Base-by-base conservation (phyloP, 2,113 vertebrate species). In the Ardeotis arabs region DNA sequence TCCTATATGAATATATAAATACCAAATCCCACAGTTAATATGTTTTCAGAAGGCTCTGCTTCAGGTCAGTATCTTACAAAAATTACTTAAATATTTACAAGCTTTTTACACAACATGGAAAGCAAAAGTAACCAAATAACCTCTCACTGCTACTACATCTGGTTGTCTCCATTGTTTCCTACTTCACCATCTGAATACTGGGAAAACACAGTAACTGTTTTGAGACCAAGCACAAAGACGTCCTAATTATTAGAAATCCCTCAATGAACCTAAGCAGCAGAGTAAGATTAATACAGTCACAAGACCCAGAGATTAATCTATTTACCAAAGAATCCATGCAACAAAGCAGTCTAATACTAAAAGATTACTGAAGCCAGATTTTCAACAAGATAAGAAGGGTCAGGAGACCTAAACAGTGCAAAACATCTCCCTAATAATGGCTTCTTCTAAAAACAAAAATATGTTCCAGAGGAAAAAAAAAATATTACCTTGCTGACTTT, bases 191-290 rank as follows among this genome's bases (percentile, higher is more conserved):
- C 75, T 49, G 56, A 90, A 70, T 56, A 44, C 24, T 25, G 2
- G 53, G 33, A 35, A 95, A 86, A 92, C 75, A 67, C 56, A 95
- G 78, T 72, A 85, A 95, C 68, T 88, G 90, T 96, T 97, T 89
- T 95, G 73, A 94, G 44, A 90, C 58, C 44, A 87, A 95, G 93
- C 27, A 93, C 76, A 95, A 96, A 96, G 93, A 89, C 63, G 44
- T 62, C 92, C 95, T 96, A 96, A 97, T 96, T 96, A 97, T 94
- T 67, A 93, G 94, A 96, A 97, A 97, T 96, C 93, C 87, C 69
- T 95, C 84, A 74, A 93, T 90, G 92, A 97, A 91, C 55, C 62
- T 68, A 95, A 97, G 92, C 87, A 84, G 93, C 69, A 90, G 74
- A 85, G 91, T 20, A 97, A 91, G 95, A 96, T 96, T 97, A 96